Base-by-base conservation (phyloP, 2,113 vertebrate genomes). In the Caretta caretta region DNA sequence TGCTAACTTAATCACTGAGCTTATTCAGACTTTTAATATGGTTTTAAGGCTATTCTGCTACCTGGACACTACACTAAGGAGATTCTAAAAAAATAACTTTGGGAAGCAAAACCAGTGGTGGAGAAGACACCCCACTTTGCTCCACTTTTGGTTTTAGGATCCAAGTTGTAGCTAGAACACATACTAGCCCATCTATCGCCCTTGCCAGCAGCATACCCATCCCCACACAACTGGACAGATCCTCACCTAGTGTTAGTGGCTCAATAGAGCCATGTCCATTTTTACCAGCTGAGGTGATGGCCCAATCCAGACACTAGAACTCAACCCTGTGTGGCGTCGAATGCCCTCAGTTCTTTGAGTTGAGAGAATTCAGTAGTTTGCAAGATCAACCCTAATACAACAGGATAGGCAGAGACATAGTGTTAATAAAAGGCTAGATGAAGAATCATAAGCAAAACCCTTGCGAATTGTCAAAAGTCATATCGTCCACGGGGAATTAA, bases 11-110 rank as follows among this genome's bases (percentile, higher is more conserved):
- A 97, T 97, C 96, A 95, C 92, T 90, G 91, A 83, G 96, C 90
- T 93, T 97, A 96, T 97, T 94, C 93, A 96, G 90, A 76, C 84
- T 87, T 92, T 90, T 97, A 94, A 91, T 62, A 31, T 90, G 93
- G 92, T 87, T 87, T 96, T 59, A 90, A 97, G 95, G 93, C 96
- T 97, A 91, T 90, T 95, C 95, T 97, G 88, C 93, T 97, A 96
- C 93, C 95, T 92, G 91, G 97, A 94, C 59, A 94, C 42, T 75
- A 88, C 94, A 90, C 93, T 90, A 92, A 85, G 92, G 95, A 88
- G 87, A 97, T 86, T 82, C 92, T 90, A 62, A 62, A 88, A 79
- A 94, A 96, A 97, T 92, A 96, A 96, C 90, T 86, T 82, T 69
- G 93, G 95, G 93, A 91, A 75, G 48, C 96, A 84, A 91, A 93